Percentiles rank a stretch among this genome's conserved stretches.
Evolutionary conservation across 2,888 invertebrate species (phyloP).

Genomic region (Rosalia funebris): DNA sequence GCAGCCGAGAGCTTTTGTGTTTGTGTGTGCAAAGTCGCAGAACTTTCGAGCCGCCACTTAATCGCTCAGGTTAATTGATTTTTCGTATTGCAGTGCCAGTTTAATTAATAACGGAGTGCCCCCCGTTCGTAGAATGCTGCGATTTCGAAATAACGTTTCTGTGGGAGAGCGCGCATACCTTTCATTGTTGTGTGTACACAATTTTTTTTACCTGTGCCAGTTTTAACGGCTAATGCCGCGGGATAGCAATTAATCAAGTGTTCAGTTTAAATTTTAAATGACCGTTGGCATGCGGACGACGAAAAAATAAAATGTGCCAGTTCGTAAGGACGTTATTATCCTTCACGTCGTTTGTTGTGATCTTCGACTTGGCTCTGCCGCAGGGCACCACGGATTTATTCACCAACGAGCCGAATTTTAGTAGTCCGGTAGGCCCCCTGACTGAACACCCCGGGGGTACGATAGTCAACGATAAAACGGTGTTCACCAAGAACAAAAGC

Average conservation of each 20-base stretch:
- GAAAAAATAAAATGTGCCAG: slow-evolving; percentile 38
- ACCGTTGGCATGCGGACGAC: slow-evolving; percentile 14
- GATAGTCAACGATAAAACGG: slow-evolving; percentile 68
- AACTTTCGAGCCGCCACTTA: background rate
- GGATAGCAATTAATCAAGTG: background rate
- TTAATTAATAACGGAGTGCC: slow-evolving; percentile 15
- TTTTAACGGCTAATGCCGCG: slow-evolving; percentile 1
- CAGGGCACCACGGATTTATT: slow-evolving; percentile 37
- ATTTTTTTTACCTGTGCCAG: slow-evolving; percentile 31
- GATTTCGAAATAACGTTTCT: slow-evolving; percentile 32
- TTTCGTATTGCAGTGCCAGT: slow-evolving; percentile 7
- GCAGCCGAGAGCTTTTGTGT: slow-evolving; percentile 34
- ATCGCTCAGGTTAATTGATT: background rate
- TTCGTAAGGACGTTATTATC: slow-evolving; percentile 42
- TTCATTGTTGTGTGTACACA: slow-evolving; percentile 36
- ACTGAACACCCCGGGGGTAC: slow-evolving; percentile 75
- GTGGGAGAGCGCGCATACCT: slow-evolving; percentile 38
- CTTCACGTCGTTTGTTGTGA: slow-evolving; percentile 34
- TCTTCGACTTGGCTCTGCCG: slow-evolving; percentile 32
- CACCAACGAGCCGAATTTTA: slow-evolving; percentile 23
- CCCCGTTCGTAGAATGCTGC: slow-evolving; percentile 28
- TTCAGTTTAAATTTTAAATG: slow-evolving; percentile 7
- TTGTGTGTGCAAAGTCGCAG: slow-evolving; percentile 17
- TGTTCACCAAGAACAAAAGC: slow-evolving; percentile 69
- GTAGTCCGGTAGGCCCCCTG: slow-evolving; percentile 12